Conservation (phyloP, 2,113 vertebrate species). For the Oryzias melastigma region DNA sequence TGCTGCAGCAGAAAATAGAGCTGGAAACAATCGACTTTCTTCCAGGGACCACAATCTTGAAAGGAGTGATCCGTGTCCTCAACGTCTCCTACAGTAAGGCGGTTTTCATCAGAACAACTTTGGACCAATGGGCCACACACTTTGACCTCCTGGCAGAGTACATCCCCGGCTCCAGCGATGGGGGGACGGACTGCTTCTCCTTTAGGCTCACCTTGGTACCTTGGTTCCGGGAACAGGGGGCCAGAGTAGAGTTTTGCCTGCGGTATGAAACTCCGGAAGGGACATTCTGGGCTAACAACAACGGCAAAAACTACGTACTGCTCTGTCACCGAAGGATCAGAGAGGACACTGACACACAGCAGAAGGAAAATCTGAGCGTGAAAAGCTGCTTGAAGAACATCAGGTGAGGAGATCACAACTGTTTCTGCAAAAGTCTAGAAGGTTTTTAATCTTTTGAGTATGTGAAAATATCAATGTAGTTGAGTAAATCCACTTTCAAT, state of each 20-base stretch:
- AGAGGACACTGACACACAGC: conserved; percentile 55
- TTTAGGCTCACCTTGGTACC: conserved; percentile 89
- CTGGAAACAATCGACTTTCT: conserved; percentile 83
- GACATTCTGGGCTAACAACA: conserved; percentile 94
- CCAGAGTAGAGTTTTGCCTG: conserved; percentile 91
- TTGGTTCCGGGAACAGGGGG: conserved; percentile 81
- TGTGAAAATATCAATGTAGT: too few species aligned
- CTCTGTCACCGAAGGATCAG: conserved; percentile 82
- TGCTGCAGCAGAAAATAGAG: conserved; percentile 82
- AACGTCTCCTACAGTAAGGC: conserved; percentile 89
- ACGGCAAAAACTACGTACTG: conserved; percentile 84
- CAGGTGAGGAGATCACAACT: conserved; percentile 76
- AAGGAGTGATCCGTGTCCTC: conserved; percentile 86
- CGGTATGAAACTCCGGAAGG: conserved; percentile 89
- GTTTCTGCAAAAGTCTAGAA: too few species aligned
- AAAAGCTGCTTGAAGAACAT: conserved; percentile 91
- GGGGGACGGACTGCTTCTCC: conserved; percentile 85
- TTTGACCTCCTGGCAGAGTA: conserved; percentile 92
- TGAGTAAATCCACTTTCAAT: too few species aligned
- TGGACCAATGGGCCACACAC: conserved; percentile 88
- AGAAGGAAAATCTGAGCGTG: conserved; percentile 74
- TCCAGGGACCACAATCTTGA: conserved; percentile 81
- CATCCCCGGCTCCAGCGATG: conserved; percentile 82
- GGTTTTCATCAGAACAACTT: conserved; percentile 86
- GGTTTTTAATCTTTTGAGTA: too few species aligned